phyloP scores from a whole-genome alignment of 2,797 vertebrate species.

The Chiroxiphia lanceolata region DNA sequence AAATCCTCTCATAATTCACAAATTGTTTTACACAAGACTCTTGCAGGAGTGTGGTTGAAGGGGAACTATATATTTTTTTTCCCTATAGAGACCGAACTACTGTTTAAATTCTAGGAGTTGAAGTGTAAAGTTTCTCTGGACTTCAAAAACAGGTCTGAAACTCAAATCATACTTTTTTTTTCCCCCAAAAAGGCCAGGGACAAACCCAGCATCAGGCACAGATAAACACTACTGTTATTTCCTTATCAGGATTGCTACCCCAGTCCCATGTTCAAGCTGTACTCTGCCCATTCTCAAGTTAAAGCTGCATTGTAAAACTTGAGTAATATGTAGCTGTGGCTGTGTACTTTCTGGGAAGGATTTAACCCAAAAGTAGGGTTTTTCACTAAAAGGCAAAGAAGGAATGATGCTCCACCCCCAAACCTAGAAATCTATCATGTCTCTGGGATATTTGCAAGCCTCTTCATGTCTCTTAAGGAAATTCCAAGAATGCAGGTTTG shows the following conservation, averaged over 20 bases:
- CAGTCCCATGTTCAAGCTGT: not conserved
- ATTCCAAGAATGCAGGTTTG: slow-evolving; percentile 22
- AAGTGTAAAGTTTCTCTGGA: not conserved
- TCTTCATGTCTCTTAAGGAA: not conserved
- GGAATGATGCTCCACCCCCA: not conserved
- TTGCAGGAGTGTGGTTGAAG: not conserved
- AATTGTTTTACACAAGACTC: not conserved
- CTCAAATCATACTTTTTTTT: not conserved
- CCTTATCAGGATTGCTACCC: not conserved
- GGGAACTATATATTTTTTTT: rapidly evolving
- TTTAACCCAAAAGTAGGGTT: not conserved
- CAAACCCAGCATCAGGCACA: not conserved
- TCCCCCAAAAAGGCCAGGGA: not conserved
- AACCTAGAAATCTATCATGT: not conserved
- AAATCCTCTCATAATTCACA: not conserved
- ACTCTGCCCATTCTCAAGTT: not conserved
- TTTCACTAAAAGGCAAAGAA: not conserved
- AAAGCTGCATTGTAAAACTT: not conserved
- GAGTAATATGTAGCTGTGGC: not conserved
- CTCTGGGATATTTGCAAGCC: not conserved
- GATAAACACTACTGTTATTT: not conserved
- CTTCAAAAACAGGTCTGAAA: not conserved
- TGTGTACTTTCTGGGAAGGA: not conserved
- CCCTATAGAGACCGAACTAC: not conserved
- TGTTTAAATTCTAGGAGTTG: not conserved